Base-by-base conservation (phyloP, 2,888 invertebrate species). In the Chaetogeoica ovagalla region DNA sequence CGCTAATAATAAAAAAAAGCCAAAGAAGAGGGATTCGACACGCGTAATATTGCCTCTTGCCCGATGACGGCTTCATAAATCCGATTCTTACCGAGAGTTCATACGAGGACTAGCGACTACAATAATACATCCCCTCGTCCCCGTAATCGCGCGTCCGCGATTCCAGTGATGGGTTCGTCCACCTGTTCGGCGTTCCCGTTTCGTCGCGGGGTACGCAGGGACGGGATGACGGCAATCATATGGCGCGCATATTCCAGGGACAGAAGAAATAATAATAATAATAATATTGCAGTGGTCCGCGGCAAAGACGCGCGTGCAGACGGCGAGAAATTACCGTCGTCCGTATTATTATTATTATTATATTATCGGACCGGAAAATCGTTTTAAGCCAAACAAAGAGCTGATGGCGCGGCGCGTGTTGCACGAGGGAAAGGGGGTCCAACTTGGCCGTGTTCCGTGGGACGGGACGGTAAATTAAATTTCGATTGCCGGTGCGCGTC, bases 281-380 rank as follows among this genome's bases (percentile, higher is more conserved):
- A 39, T 21, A 48, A 43, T 52, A 21, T 15, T 4, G n/a, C n/a
- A 19, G 43, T 15, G 30, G 43, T 59, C 66, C 39, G 21, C 15
- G 21, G 55, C 21, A n/a, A 9, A 15, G n/a, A n/a, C n/a, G n/a
- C 30, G 30, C 15, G 52, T 52, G 37, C 55, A 65, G 63, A 19
- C 39, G 39, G 23, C 57, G 52, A 21, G n/a, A 52, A 77, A 60
- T 62, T 62, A 37, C 60, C 68, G 48, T 59, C 66, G 37, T 52
- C 76, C 76, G 66, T 75, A 4, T 30, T n/a, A n/a, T n/a, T n/a
- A n/a, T n/a, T n/a, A n/a, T n/a, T n/a, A n/a, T n/a, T 30, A 30
- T 68, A 48, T 70, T 55, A 55, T 39, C 69, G 77, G 62, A 70
- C 77, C 62, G 77, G 70, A 77, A 77, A 77, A 77, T 77, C 62